Conservation (phyloP, 2,888 invertebrate species). For the Phasia obesa region DNA sequence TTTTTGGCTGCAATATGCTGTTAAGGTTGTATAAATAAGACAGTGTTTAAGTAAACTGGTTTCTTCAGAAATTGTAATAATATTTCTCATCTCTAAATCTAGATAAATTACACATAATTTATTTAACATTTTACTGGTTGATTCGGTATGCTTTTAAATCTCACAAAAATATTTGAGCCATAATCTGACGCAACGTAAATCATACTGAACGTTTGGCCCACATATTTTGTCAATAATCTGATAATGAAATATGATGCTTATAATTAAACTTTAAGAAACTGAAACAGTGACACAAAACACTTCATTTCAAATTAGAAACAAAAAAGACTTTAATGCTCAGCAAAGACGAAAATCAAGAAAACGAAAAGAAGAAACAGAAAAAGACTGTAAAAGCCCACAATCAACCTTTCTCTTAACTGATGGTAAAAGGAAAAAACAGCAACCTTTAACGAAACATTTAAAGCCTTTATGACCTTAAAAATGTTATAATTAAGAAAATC, state of each 20-base stretch:
- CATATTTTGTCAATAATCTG: slow-evolving; percentile 31
- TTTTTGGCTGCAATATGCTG: no score
- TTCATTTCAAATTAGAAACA: slow-evolving; percentile 15
- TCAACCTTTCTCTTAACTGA: slow-evolving; percentile 32
- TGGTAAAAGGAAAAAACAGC: no score
- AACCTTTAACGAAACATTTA: slow-evolving; percentile 23
- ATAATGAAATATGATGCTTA: slow-evolving; percentile 34
- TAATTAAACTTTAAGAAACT: slow-evolving; percentile 16
- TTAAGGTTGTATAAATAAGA: no score
- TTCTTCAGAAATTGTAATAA: no score
- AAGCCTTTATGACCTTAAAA: slow-evolving; percentile 53
- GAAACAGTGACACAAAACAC: slow-evolving; percentile 28
- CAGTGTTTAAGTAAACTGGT: no score
- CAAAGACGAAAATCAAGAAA: neutral
- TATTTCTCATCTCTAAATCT: neutral
- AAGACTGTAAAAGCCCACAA: neutral
- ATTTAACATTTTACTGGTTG: neutral
- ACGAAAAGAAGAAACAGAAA: neutral
- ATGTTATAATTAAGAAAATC: slow-evolving; percentile 60
- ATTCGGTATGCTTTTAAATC: no score
- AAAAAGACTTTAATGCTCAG: slow-evolving; percentile 15
- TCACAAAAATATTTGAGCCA: neutral
- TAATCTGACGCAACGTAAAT: slow-evolving; percentile 11
- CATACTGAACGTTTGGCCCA: neutral
- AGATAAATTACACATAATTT: neutral